These are phyloP conservation scores for Nothocercus julius DNA, from an alignment of 2,113 vertebrate genomes.

Conservation along the genomic window DNA sequence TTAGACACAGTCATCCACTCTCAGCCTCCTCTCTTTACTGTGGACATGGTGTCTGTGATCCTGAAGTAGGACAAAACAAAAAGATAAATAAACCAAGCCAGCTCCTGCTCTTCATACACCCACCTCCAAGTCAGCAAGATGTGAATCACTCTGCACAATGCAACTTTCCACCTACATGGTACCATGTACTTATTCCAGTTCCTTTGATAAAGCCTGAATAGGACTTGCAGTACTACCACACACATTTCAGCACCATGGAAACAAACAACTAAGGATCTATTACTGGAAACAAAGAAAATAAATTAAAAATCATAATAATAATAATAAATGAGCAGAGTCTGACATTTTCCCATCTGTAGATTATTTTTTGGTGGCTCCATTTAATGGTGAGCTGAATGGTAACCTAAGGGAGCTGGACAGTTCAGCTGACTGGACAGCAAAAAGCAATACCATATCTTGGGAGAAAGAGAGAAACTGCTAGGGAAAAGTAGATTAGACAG, in stretches of 20 bases:
- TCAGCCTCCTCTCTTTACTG: neutral
- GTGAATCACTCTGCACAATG: constrained; percentile 2
- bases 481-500: neutral
- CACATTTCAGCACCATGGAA: constrained; percentile 17
- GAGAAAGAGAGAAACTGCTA: neutral
- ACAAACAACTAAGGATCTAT: neutral
- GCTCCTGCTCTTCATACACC: neutral
- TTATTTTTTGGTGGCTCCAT: neutral
- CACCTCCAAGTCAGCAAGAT: neutral
- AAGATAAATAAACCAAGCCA: neutral
- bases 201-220: neutral
- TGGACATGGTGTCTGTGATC: neutral
- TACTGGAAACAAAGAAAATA: neutral
- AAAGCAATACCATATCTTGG: neutral
- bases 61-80: neutral
- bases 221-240: neutral
- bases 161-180: neutral
- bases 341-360: neutral
- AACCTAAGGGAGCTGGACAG: neutral
- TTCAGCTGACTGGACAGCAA: neutral
- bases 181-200: neutral
- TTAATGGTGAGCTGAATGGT: neutral
- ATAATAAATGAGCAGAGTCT: neutral
- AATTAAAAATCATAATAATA: too few species aligned
- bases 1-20: neutral